These are phyloP conservation scores for Ctenosaura bakeri DNA, from an alignment of 2,797 vertebrate genomes.

Conservation along the genomic window DNA sequence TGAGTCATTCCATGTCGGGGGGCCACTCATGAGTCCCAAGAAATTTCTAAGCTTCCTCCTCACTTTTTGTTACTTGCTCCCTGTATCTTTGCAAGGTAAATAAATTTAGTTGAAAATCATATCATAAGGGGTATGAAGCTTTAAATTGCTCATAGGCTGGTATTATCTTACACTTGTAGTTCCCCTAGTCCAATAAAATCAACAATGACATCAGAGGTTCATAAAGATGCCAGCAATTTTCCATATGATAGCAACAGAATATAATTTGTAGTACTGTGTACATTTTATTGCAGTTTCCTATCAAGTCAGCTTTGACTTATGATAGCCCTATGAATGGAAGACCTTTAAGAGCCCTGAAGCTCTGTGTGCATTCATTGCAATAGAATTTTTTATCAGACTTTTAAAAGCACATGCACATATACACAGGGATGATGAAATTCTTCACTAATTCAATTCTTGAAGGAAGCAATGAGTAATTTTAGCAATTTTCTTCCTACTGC, in stretches of 20 bases:
- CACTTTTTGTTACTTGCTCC: not conserved
- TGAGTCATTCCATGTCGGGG: not conserved
- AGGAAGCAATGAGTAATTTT: too few species aligned
- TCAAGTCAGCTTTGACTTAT: too few species aligned
- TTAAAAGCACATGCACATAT: too few species aligned
- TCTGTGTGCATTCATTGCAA: slow-evolving; percentile 25
- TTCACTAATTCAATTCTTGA: too few species aligned
- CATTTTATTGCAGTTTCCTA: too few species aligned
- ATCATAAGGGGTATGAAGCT: not conserved
- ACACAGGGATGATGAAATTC: too few species aligned
- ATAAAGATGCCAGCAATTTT: not conserved
- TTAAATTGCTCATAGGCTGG: not conserved
- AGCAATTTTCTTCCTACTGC: too few species aligned
- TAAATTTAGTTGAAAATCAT: not conserved
- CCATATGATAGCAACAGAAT: slow-evolving; percentile 7
- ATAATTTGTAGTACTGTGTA: slow-evolving; percentile 45
- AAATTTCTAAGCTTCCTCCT: not conserved
- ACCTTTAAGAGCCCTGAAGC: too few species aligned
- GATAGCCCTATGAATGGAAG: too few species aligned
- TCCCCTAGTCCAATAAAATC: not conserved
- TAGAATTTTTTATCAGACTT: slow-evolving; percentile 34
- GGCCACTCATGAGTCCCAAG: too few species aligned
- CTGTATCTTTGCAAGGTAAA: not conserved
- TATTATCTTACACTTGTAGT: not conserved
- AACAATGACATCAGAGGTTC: not conserved